Evolutionary conservation across 2,113 vertebrate species (phyloP).

Genomic region (Nycticorax nycticorax): DNA sequence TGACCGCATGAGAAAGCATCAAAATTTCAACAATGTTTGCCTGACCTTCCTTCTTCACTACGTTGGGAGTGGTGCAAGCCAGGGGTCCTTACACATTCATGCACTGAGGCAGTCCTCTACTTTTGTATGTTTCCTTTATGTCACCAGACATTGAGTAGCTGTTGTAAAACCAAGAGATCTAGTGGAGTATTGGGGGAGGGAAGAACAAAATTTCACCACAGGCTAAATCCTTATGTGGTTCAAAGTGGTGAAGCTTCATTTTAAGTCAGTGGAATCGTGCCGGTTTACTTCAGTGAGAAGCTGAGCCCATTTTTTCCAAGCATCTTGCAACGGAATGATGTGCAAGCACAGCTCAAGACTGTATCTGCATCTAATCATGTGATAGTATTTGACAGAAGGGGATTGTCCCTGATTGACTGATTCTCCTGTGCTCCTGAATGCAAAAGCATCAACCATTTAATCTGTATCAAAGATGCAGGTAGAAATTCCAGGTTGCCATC

Average conservation of each 20-base stretch:
- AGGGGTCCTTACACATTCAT: not conserved
- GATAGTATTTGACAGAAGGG: not conserved
- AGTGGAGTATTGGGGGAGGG: not conserved
- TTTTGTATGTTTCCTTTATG: not conserved
- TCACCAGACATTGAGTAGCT: not conserved
- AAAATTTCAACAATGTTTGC: not conserved
- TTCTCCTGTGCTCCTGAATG: not conserved
- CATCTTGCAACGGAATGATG: not conserved
- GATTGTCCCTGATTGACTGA: not conserved
- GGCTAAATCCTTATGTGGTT: not conserved
- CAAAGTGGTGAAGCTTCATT: not conserved
- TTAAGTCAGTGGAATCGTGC: not conserved
- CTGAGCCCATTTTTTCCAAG: not conserved
- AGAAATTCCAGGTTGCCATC: not conserved
- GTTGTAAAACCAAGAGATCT: not conserved
- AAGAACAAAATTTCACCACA: not conserved
- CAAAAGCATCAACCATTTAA: not conserved
- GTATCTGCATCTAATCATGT: not conserved
- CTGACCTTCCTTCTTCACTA: not conserved
- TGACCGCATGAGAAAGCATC: not conserved
- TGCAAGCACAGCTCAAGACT: not conserved
- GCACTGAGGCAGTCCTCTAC: not conserved
- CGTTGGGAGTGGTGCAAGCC: not conserved
- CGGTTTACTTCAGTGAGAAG: not conserved
- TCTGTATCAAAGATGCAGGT: not conserved